Percentiles rank a stretch among this genome's conserved stretches.
Evolutionary conservation across 2,888 invertebrate genomes (phyloP).

Genomic region (Cheiracanthium punctorium): DNA sequence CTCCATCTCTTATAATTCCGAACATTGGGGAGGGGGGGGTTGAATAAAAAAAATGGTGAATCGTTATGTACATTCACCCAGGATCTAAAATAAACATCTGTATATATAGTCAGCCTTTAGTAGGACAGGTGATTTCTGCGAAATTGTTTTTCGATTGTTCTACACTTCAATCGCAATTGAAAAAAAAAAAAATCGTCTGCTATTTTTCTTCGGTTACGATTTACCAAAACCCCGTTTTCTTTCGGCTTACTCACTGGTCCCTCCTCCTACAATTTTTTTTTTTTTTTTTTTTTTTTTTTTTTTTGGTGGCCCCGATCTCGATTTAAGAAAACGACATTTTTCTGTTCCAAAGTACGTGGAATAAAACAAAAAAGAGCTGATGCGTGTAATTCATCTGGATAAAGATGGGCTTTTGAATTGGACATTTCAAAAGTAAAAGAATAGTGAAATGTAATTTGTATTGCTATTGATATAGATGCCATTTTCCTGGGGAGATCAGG

Average conservation of each 20-base stretch:
- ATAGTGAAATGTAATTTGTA: too few species aligned
- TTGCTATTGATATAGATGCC: too few species aligned
- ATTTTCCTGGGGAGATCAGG: too few species aligned
- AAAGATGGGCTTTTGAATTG: too few species aligned
- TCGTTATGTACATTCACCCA: constrained; percentile 48
- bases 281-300: background rate
- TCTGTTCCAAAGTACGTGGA: background rate
- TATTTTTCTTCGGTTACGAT: background rate
- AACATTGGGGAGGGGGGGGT: background rate
- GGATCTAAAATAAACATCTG: constrained; percentile 8
- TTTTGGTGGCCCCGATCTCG: background rate
- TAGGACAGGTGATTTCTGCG: background rate
- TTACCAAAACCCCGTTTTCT: background rate
- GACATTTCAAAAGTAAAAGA: too few species aligned
- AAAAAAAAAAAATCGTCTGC: background rate
- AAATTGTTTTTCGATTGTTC: background rate
- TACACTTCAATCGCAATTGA: background rate
- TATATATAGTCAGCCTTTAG: background rate
- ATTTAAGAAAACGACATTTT: background rate
- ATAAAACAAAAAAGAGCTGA: background rate
- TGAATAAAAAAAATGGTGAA: constrained; percentile 19
- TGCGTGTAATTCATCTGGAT: background rate
- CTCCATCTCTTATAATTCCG: background rate
- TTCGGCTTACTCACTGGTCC: background rate
- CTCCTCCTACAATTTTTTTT: background rate